Conservation (phyloP, 2,888 invertebrate species). For the Andrena chrysosceles region DNA sequence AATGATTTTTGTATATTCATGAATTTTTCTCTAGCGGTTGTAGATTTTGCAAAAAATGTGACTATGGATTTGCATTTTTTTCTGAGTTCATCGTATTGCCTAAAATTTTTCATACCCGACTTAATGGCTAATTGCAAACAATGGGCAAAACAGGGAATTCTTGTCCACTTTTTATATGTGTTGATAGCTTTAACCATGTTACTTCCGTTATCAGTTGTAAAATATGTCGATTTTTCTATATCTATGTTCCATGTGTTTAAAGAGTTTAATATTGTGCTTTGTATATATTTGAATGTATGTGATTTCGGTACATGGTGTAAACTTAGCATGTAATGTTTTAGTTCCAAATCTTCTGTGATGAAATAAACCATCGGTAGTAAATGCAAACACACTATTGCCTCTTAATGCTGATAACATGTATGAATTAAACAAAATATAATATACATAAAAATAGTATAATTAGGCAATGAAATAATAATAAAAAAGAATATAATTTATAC, state of each 20-base stretch:
- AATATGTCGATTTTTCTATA: background rate
- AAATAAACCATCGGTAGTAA: slow-evolving; percentile 20
- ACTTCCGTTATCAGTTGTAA: background rate
- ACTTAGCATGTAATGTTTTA: background rate
- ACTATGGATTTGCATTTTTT: slow-evolving; percentile 2
- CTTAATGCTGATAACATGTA: background rate
- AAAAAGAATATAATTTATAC: background rate
- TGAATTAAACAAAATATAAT: background rate
- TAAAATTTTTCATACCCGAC: background rate
- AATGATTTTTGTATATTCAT: background rate
- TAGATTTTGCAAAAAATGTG: slow-evolving; percentile 2
- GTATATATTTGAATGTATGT: slow-evolving; percentile 11
- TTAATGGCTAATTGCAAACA: background rate
- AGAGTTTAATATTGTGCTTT: background rate
- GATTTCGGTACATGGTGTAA: background rate
- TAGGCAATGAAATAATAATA: background rate
- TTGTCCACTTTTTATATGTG: background rate
- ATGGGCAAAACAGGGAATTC: slow-evolving; percentile 8
- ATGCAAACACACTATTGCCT: background rate
- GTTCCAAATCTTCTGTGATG: background rate
- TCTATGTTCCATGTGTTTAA: slow-evolving; percentile 3
- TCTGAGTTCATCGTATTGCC: background rate
- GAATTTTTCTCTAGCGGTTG: slow-evolving; percentile 4
- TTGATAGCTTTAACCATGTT: slow-evolving; percentile 16
- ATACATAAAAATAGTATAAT: background rate